These are phyloP conservation scores for Simalia tracyae DNA, from an alignment of 2,797 vertebrate genomes.

Conservation along the genomic window DNA sequence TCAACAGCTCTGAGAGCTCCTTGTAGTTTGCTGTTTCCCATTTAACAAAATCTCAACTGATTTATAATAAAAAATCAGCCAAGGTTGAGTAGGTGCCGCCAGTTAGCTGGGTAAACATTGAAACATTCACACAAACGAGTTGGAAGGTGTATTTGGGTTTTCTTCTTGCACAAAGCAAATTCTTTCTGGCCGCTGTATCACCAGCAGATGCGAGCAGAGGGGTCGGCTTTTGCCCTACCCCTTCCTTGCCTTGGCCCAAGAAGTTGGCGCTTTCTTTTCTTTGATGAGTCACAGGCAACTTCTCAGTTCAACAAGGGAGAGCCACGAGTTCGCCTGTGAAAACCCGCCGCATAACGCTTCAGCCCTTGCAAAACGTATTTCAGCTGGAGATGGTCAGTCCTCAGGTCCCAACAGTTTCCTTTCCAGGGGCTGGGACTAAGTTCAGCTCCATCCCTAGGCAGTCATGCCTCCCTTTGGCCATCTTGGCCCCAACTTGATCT, in stretches of 20 bases:
- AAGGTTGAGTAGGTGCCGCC: not conserved
- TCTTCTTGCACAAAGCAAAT: not conserved
- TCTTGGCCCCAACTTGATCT: too few relatives aligned
- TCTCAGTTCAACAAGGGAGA: not conserved
- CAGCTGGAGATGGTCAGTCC: not conserved
- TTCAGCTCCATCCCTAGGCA: not conserved
- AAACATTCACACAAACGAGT: not conserved
- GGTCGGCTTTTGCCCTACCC: not conserved
- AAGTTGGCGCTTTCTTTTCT: not conserved
- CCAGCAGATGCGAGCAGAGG: not conserved
- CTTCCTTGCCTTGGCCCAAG: not conserved
- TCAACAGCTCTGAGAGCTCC: not conserved
- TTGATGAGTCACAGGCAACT: not conserved
- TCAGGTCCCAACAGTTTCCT: not conserved
- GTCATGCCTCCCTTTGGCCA: not conserved
- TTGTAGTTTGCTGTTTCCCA: not conserved
- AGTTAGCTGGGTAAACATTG: not conserved
- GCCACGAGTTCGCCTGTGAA: not conserved
- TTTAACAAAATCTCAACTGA: not conserved
- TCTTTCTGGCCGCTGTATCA: not conserved
- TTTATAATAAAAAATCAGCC: not conserved
- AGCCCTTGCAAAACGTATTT: not conserved
- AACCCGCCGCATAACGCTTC: not conserved
- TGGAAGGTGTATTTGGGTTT: not conserved
- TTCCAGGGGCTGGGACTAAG: not conserved